Evolutionary conservation across 2,888 invertebrate genomes (phyloP).

Genomic region (Trichacis sp.): DNA sequence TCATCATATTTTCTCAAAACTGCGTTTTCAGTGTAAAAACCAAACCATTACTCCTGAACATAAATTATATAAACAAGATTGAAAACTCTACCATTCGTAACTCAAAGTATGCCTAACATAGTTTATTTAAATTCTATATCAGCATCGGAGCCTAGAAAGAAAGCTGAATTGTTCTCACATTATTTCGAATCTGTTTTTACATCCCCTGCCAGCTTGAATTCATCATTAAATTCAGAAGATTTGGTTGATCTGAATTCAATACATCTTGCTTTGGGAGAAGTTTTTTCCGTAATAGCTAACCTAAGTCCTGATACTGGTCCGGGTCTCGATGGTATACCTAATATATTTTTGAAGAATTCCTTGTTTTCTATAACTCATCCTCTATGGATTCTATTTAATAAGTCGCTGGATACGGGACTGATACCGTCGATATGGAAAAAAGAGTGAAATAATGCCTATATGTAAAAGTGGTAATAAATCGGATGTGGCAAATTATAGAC

Average conservation of each 20-base stretch:
- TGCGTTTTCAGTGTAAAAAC: not conserved
- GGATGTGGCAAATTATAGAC: slow-evolving; percentile 14
- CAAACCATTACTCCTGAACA: no score
- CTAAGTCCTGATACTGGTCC: slow-evolving; percentile 2
- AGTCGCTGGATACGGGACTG: slow-evolving; percentile 4
- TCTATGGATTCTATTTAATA: slow-evolving; percentile 11
- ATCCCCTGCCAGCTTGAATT: not conserved
- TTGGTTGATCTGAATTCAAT: not conserved
- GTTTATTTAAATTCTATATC: no score
- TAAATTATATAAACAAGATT: no score
- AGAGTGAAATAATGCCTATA: slow-evolving; percentile 10
- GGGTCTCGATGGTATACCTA: slow-evolving; percentile 9
- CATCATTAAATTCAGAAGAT: not conserved
- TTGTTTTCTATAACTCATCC: slow-evolving; percentile 3
- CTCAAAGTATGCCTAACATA: no score
- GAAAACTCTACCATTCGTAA: no score
- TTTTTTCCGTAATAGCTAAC: not conserved
- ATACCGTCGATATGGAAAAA: slow-evolving; percentile 11
- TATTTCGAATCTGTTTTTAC: not conserved
- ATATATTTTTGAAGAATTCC: slow-evolving; percentile 11
- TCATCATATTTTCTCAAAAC: not conserved
- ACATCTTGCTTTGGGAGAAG: not conserved
- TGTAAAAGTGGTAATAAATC: slow-evolving; percentile 10
- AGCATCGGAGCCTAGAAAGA: not conserved
- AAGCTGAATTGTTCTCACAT: not conserved